Percentiles rank a stretch among this genome's conserved stretches.
phyloP scores from a whole-genome alignment of 2,113 vertebrate species.

The human (Homo sapiens) region GRCh38 chr2:221463501-221464000 shows the following conservation, averaged over 20 bases:
- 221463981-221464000: slow-evolving; percentile 66
- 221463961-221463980: slow-evolving; percentile 71
- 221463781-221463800: slow-evolving; percentile 54
- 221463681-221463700: slow-evolving; percentile 81
- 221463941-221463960: slow-evolving; percentile 73
- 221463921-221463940: slow-evolving; percentile 49
- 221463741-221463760: slow-evolving; percentile 82
- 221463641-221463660: slow-evolving; percentile 83
- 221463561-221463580: slow-evolving; percentile 66
- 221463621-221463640: slow-evolving; percentile 79
- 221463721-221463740: slow-evolving; percentile 85
- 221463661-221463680: slow-evolving; percentile 72
- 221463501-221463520: slow-evolving; percentile 61
- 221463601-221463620: slow-evolving; percentile 70
- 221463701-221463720: slow-evolving; percentile 84
- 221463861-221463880: slow-evolving; percentile 61
- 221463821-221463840: slow-evolving; percentile 62
- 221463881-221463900: slow-evolving; percentile 72
- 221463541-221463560: slow-evolving; percentile 40
- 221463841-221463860: slow-evolving; percentile 58
- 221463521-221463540: not conserved
- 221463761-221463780: slow-evolving; percentile 70
- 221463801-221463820: not conserved
- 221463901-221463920: slow-evolving; percentile 49
- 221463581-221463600: slow-evolving; percentile 70